Conservation (phyloP, 2,888 invertebrate species). For the Drosophila yooni region DNA sequence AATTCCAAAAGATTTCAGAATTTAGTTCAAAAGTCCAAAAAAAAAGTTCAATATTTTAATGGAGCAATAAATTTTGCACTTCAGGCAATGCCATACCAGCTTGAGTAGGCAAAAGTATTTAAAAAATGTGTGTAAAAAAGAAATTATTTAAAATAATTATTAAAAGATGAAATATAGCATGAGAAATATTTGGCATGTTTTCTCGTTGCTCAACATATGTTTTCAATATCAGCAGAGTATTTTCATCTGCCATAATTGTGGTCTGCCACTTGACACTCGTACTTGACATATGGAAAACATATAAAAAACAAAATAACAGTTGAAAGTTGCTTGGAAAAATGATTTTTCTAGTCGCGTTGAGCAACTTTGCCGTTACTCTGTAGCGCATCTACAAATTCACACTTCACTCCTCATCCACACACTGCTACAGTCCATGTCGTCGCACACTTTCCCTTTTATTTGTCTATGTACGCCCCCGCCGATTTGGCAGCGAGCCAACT, state of each 20-base stretch:
- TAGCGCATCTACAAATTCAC: conserved; percentile 35
- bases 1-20: conserved; percentile 47
- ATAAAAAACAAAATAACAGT: conserved; percentile 27
- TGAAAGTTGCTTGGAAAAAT: conserved; percentile 38
- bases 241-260: conserved; percentile 30
- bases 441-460: conserved; percentile 63
- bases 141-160: conserved; percentile 22
- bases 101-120: conserved; percentile 16
- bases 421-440: conserved; percentile 36
- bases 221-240: conserved; percentile 34
- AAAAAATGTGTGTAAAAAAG: conserved; percentile 9
- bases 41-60: conserved; percentile 34
- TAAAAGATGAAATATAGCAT: conserved; percentile 26
- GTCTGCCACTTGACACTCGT: conserved; percentile 55
- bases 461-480: conserved; percentile 51
- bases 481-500: conserved; percentile 77
- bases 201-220: conserved; percentile 57
- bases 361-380: conserved; percentile 34
- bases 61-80: conserved; percentile 64
- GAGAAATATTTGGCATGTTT: conserved; percentile 55
- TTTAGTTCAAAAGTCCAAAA: conserved; percentile 46
- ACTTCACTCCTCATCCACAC: conserved; percentile 6
- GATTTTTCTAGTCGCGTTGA: conserved; percentile 18
- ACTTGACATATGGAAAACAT: conserved; percentile 37
- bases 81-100: conserved; percentile 48